Base-by-base conservation (phyloP, 1,140 invertebrate genomes). In the Drosophila pallidifrons region DNA sequence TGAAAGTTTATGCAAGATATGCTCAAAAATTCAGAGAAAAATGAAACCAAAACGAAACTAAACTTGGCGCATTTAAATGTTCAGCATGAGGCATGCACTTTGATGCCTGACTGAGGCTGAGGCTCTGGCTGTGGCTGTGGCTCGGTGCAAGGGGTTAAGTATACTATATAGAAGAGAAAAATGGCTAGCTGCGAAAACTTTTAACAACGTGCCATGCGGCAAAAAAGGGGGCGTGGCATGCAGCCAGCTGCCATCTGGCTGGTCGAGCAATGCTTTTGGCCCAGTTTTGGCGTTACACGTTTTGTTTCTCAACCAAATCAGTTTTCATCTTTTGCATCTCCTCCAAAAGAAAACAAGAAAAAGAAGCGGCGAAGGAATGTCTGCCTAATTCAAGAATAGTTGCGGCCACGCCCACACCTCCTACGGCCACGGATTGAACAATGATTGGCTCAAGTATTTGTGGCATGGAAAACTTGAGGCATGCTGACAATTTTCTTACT, bases 401-500 rank as follows among this genome's bases (percentile, higher is more conserved):
- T 77, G 43, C 16, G 10, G 38, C 13, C 68, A 11, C 20, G 32
- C n/a, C 41, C 30, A 15, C 58, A 7, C 46, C n/a, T 35, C 1
- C 5, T 0, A 46, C 5, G 49, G 3, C 28, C n/a, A 16, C 8
- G 38, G 20, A 25, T 25, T 51, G 46, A 41, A 45, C 64, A 74
- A 49, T 72, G 32, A 65, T 65, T 57, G 43, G 25, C 16, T 3
- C 38, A 52, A 49, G 41, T 41, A 65, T 65, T 52, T 51, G 59
- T 51, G 49, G 75, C 47, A 59, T 72, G 68, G 49, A 43, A 82
- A 82, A 79, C 66, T 87, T 82, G 65, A 82, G 76, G 76, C 74
- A 87, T 75, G 68, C 68, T 82, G 83, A 82, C 82, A 87, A 87
- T 87, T 87, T 87, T 70, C 79, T 74, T 74, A 76, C 76, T 69